These are phyloP conservation scores for Recurvirostra avosetta DNA, from an alignment of 2,113 vertebrate species.

Conservation along the genomic window DNA sequence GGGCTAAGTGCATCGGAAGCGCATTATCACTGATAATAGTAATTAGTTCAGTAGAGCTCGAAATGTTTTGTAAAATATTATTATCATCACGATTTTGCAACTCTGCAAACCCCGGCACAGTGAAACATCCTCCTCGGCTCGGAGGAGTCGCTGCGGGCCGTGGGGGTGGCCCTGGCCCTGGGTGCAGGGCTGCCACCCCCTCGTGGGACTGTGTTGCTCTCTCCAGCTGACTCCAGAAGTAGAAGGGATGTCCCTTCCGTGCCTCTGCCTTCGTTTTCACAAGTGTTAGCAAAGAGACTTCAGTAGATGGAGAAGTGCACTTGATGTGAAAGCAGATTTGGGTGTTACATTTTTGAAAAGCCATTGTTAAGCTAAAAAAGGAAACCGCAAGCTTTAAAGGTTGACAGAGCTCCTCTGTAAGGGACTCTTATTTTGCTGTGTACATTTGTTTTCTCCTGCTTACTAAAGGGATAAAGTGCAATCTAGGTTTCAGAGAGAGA, in stretches of 20 bases:
- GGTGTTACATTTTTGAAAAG: slow-evolving; percentile 18
- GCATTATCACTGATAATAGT: slow-evolving; percentile 42
- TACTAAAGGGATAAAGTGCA: slow-evolving; percentile 68
- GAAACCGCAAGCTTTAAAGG: not conserved
- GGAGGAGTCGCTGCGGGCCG: not conserved
- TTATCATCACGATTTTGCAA: not conserved
- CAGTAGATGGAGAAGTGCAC: not conserved
- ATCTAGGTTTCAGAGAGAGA: slow-evolving; percentile 70
- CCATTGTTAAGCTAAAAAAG: slow-evolving; percentile 28
- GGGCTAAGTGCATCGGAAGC: slow-evolving; percentile 15
- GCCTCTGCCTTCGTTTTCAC: not conserved
- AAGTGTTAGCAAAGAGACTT: not conserved
- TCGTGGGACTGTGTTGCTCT: not conserved
- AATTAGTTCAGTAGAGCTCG: slow-evolving; percentile 50
- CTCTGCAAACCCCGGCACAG: not conserved
- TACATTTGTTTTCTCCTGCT: slow-evolving; percentile 49
- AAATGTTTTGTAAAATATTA: slow-evolving; percentile 51
- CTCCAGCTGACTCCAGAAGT: not conserved
- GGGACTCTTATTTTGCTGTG: slow-evolving; percentile 57
- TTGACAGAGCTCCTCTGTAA: slow-evolving; percentile 20
- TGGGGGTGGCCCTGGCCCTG: not conserved
- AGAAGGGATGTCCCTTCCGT: not conserved
- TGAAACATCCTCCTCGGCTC: not conserved
- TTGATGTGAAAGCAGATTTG: slow-evolving; percentile 4
- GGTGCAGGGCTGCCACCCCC: not conserved